Evolutionary conservation across 2,888 invertebrate species (phyloP).

Genomic region (Eurois occulta): DNA sequence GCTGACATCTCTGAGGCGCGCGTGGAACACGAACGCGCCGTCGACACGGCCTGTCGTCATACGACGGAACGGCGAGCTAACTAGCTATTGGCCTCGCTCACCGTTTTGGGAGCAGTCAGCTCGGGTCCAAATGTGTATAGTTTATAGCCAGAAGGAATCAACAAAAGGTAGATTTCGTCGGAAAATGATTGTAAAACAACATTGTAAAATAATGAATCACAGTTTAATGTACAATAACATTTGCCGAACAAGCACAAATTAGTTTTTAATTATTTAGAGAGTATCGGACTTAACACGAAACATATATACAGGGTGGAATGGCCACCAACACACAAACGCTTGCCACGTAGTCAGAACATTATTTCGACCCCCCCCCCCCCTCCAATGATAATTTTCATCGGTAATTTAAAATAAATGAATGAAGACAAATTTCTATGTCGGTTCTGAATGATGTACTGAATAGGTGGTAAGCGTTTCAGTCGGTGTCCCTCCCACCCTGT

Average conservation of each 20-base stretch:
- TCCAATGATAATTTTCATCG: no score
- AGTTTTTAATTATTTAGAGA: slow-evolving; percentile 56
- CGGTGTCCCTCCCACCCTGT: not conserved
- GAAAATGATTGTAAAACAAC: slow-evolving; percentile 28
- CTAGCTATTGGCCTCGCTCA: no score
- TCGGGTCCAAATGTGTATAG: not conserved
- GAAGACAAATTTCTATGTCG: not conserved
- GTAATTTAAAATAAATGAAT: no score
- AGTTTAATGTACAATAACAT: slow-evolving; percentile 68
- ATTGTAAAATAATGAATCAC: slow-evolving; percentile 63
- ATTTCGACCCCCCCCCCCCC: no score
- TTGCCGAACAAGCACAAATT: slow-evolving; percentile 65
- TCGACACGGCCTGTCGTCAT: no score
- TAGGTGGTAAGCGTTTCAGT: not conserved
- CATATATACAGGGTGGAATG: slow-evolving; percentile 14
- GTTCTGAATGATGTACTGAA: not conserved
- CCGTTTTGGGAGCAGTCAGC: not conserved
- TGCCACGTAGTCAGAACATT: not conserved
- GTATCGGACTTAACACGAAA: slow-evolving; percentile 59
- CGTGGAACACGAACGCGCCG: no score
- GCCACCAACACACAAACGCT: not conserved
- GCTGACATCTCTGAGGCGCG: no score
- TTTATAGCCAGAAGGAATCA: not conserved
- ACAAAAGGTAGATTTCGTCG: not conserved
- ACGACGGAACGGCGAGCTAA: no score